Base-by-base conservation (phyloP, 2,888 invertebrate species). In the Eupithecia tripunctaria region DNA sequence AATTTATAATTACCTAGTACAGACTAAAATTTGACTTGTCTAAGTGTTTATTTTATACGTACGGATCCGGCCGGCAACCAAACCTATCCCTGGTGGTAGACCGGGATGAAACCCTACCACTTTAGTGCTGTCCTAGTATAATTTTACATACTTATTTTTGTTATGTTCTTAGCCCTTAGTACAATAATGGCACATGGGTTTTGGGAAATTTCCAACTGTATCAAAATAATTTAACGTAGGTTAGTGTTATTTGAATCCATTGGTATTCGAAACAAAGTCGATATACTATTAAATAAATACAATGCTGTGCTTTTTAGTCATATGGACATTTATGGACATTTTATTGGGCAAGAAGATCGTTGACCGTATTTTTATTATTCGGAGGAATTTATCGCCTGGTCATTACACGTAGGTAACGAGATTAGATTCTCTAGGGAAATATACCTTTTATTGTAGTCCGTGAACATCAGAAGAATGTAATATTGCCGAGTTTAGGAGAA, bases 341-440 rank as follows among this genome's bases (percentile, higher is more conserved):
- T 80, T 79, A 80, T 79, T 82, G 78, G 65, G 38, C 21, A 64
- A 75, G 72, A 79, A 80, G 82, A 79, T 73, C 82, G 76, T 82
- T 84, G 84, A 83, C 81, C 82, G 79, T 79, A 74, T 79, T 82
- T 81, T 79, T 81, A 81, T 81, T 80, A 80, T 81, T 80, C 77
- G 80, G 73, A 78, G 70, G 78, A 80, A 78, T 77, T 73, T 74
- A 79, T 79, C 74, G 76, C 74, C 69, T 74, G 56, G 78, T 78
- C 76, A 78, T 76, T 79, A 78, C 73, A 76, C 72, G 74, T 76
- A 77, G 77, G 74, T 77, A 77, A 78, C 79, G 73, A 76, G 79
- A 74, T 76, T 74, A 69, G 71, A 71, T 51, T 73, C 79, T 68
- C 79, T 64, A 77, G 76, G 76, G 78, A 78, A 79, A 79, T 79